Evolutionary conservation across 1,140 invertebrate genomes (phyloP), one percentile per base, ranked within the genome.

Genomic region (Ptiloglossa arizonensis): DNA sequence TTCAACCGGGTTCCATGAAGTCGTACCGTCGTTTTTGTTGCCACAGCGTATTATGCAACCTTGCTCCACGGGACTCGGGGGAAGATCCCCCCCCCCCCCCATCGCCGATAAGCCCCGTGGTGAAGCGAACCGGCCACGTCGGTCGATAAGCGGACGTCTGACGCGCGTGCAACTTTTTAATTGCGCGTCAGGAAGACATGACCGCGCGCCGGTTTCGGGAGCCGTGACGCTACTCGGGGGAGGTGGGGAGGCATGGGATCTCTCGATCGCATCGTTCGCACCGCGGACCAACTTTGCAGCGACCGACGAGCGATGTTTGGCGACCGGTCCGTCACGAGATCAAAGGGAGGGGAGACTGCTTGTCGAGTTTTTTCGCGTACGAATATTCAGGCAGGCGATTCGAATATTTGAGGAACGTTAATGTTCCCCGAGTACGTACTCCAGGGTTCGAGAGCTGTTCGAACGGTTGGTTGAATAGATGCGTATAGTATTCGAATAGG

Each of bases 161-260:
- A 68, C 50, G 50, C 66, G 27, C 5, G 46, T 17, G 29, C 59
- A 38, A 64, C 24, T 15, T 73, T 63, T 52, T 64, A 63, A 73
- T 74, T 41, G 59, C 32, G 6, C 13, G 17, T 15, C 27, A 41
- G 22, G 44, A 5, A n/a, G n/a, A n/a, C n/a, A n/a, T n/a, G n/a
- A n/a, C n/a, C n/a, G n/a, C n/a, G 50, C 67, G 11, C 15, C 50
- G 19, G 32, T 11, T 38, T 27, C 41, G 46, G 17, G 41, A 35
- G 8, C 46, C 59, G 59, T 48, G 57, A 62, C 32, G 24, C 32
- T n/a, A n/a, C n/a, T 54, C n/a, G 6, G n/a, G n/a, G n/a, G n/a
- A n/a, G n/a, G n/a, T n/a, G n/a, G n/a, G n/a, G n/a, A n/a, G n/a
- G 5, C 27, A 3, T 22, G 44, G 5, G 5, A 54, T 38, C 32